Evolutionary conservation across 2,888 invertebrate genomes (phyloP).

Genomic region (Branchipolynoe longqiensis): DNA sequence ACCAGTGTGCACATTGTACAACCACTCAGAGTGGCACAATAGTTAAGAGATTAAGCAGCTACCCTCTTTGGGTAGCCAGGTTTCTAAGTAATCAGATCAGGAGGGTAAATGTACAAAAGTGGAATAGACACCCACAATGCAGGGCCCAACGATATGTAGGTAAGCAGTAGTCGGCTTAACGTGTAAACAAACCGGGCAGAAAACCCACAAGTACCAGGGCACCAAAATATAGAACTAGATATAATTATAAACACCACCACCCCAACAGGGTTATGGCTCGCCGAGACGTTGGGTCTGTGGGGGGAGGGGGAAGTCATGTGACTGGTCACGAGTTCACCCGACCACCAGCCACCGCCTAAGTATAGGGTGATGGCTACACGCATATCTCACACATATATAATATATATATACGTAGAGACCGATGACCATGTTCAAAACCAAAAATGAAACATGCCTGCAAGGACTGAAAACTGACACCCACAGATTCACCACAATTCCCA

Average conservation of each 20-base stretch:
- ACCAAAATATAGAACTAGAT: constrained; percentile 49
- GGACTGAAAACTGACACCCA: constrained; percentile 35
- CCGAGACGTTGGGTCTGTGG: constrained; percentile 19
- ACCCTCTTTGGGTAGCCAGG: constrained; percentile 20
- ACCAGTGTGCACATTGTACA: constrained; percentile 56
- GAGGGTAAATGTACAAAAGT: constrained; percentile 40
- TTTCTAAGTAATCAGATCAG: constrained; percentile 44
- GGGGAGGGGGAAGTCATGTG: too few species aligned
- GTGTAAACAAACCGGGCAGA: constrained; percentile 43
- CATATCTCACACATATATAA: constrained; percentile 28
- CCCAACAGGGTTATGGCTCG: constrained; percentile 9
- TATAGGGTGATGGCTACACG: constrained; percentile 22
- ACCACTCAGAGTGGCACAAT: constrained; percentile 57
- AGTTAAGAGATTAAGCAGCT: constrained; percentile 45
- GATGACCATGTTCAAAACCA: constrained; percentile 44
- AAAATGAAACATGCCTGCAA: constrained; percentile 56
- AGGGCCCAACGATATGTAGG: constrained; percentile 50
- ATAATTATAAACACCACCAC: background rate
- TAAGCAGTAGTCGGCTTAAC: constrained; percentile 48
- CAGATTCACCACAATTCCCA: constrained; percentile 19
- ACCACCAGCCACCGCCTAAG: constrained; percentile 27
- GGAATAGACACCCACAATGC: constrained; percentile 49
- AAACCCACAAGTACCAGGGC: constrained; percentile 47
- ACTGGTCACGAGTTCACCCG: background rate
- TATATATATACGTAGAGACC: constrained; percentile 29